Evolutionary conservation across 2,888 invertebrate genomes (phyloP).

Genomic region (Cheilosia pagana): DNA sequence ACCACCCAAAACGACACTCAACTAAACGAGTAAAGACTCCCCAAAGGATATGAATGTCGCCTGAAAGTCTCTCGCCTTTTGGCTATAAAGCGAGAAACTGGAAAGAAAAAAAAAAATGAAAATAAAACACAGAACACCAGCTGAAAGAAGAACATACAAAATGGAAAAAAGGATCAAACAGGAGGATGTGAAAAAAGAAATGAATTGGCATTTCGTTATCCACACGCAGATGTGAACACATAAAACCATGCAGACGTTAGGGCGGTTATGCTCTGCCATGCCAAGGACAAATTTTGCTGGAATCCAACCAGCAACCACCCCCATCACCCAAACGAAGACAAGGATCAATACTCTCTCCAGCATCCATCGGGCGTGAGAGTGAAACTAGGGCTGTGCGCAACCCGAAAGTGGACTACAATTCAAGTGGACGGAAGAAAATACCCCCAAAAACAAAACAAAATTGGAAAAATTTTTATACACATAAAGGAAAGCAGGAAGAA

Average conservation of each 20-base stretch:
- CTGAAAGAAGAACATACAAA: conserved; percentile 1
- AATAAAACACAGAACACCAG: not conserved
- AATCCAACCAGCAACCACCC: conserved; percentile 1
- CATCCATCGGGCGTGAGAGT: conserved; percentile 60
- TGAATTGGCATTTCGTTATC: conserved; percentile 58
- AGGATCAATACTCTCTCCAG: conserved; percentile 75
- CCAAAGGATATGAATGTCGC: conserved; percentile 68
- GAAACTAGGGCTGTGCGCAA: conserved; percentile 46
- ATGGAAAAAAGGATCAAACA: conserved; percentile 29
- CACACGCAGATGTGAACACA: conserved; percentile 68
- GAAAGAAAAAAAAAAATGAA: conserved; percentile 26
- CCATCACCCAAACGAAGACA: conserved; percentile 27
- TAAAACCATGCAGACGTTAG: conserved; percentile 55
- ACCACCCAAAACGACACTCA: conserved; percentile 9
- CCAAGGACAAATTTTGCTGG: conserved; percentile 44
- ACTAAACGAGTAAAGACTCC: conserved; percentile 53
- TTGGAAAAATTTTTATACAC: conserved; percentile 23
- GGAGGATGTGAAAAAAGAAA: conserved; percentile 2
- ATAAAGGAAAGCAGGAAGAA: conserved; percentile 42
- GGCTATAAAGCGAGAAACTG: conserved; percentile 31
- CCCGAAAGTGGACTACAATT: not conserved
- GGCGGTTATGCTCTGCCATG: conserved; percentile 14
- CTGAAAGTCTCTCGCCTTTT: conserved; percentile 65
- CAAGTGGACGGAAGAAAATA: conserved; percentile 15
- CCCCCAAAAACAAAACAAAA: conserved; percentile 52